Evolutionary conservation across 2,797 vertebrate species (phyloP).

Genomic region (Anabacerthia variegaticeps): DNA sequence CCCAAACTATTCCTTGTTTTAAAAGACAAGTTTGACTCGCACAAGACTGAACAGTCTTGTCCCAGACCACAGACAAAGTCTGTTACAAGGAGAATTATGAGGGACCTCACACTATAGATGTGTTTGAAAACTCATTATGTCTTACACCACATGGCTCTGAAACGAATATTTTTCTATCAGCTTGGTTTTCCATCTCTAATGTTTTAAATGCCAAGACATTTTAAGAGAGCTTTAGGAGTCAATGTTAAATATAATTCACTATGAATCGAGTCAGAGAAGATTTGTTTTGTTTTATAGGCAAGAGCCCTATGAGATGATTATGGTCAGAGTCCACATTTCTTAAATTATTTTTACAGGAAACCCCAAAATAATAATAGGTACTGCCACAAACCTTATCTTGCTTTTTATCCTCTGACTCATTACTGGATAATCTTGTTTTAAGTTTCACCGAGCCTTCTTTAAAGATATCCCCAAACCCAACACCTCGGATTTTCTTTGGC

Average conservation of each 20-base stretch:
- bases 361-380: neutral
- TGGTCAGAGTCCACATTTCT: neutral
- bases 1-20: neutral
- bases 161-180: neutral
- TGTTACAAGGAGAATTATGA: neutral
- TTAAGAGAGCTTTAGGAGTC: neutral
- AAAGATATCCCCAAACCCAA: slow-evolving; percentile 97
- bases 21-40: neutral
- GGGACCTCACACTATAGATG: neutral
- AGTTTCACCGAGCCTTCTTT: slow-evolving; percentile 92
- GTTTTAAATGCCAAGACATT: neutral
- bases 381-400: slow-evolving; percentile 80
- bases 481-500: slow-evolving; percentile 91
- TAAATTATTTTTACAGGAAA: neutral
- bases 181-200: neutral
- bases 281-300: neutral
- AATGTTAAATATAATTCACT: neutral
- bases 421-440: slow-evolving; percentile 80
- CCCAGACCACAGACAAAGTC: neutral
- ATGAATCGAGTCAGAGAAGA: neutral
- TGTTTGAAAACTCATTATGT: neutral
- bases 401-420: slow-evolving; percentile 88
- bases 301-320: neutral
- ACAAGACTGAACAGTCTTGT: neutral
- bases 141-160: neutral